Percentiles rank a stretch among this genome's conserved stretches.
These are phyloP conservation scores for Sigmodon hispidus DNA, from an alignment of 2,113 vertebrate species.

Conservation along the genomic window DNA sequence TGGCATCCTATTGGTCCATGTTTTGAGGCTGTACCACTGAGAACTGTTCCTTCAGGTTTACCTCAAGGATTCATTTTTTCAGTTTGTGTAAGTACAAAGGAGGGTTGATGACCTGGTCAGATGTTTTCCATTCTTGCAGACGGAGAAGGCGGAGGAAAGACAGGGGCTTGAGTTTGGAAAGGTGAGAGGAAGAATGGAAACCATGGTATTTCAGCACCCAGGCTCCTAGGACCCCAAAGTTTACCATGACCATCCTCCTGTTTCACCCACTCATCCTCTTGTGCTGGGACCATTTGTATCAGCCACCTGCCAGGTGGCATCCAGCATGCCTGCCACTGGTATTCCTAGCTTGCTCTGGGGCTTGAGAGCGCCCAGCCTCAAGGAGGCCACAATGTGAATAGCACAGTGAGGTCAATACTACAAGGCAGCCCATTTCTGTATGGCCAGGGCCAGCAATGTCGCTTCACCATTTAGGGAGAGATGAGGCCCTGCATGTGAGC, in stretches of 20 bases:
- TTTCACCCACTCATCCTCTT: background rate
- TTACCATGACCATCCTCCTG: background rate
- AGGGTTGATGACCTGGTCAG: background rate
- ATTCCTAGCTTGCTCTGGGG: background rate
- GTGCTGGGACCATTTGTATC: background rate
- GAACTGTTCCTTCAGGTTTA: background rate
- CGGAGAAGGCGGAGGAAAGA: background rate
- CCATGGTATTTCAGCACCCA: no score
- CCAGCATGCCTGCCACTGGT: background rate
- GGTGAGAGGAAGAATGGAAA: background rate
- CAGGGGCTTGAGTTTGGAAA: background rate
- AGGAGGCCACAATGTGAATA: background rate
- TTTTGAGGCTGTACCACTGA: background rate
- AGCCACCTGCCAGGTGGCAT: background rate
- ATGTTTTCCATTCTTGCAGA: background rate
- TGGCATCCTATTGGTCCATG: background rate
- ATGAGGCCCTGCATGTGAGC: background rate
- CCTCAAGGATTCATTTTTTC: background rate
- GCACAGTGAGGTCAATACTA: background rate
- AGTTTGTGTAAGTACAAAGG: background rate
- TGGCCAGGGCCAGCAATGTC: background rate
- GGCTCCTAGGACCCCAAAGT: background rate
- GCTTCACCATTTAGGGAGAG: background rate
- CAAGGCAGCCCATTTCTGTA: accelerated
- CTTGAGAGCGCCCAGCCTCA: background rate